phyloP scores from a whole-genome alignment of 1,140 invertebrate genomes.

The Cydia fagiglandana region DNA sequence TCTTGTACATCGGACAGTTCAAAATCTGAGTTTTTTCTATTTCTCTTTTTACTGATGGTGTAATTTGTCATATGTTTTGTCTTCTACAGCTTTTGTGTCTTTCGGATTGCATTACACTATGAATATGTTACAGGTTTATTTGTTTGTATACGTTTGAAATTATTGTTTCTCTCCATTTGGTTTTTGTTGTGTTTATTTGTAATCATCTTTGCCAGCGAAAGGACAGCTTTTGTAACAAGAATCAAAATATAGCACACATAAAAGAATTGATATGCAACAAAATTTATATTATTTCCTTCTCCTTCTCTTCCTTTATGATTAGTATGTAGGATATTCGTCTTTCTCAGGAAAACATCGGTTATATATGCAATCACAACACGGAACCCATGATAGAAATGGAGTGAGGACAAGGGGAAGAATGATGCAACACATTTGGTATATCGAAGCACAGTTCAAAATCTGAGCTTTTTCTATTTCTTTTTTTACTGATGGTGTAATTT shows the following conservation, averaged over 20 bases:
- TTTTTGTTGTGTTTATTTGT: not conserved
- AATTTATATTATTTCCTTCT: too few relatives aligned
- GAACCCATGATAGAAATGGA: slow-evolving; percentile 42
- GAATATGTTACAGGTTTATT: too few relatives aligned
- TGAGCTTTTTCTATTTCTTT: not conserved
- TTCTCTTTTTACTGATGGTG: too few relatives aligned
- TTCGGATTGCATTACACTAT: too few relatives aligned
- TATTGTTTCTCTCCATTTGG: not conserved
- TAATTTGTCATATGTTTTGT: too few relatives aligned
- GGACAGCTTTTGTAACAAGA: not conserved
- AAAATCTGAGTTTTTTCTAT: not conserved
- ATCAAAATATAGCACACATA: not conserved
- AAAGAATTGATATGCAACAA: slow-evolving; percentile 36
- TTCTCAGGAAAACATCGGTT: slow-evolving; percentile 34
- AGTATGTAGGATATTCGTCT: not conserved
- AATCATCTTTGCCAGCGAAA: not conserved
- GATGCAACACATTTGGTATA: not conserved
- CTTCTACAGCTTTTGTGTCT: too few relatives aligned
- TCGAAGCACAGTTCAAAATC: not conserved
- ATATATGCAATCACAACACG: slow-evolving; percentile 40
- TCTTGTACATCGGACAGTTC: not conserved
- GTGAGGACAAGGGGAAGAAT: not conserved
- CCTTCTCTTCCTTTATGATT: too few relatives aligned
- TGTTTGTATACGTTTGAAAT: too few relatives aligned
- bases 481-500: not conserved